Percentiles rank a stretch among this genome's conserved stretches.
Evolutionary conservation across 1,140 invertebrate species (phyloP).

Genomic region (Drosophila guanche): DNA sequence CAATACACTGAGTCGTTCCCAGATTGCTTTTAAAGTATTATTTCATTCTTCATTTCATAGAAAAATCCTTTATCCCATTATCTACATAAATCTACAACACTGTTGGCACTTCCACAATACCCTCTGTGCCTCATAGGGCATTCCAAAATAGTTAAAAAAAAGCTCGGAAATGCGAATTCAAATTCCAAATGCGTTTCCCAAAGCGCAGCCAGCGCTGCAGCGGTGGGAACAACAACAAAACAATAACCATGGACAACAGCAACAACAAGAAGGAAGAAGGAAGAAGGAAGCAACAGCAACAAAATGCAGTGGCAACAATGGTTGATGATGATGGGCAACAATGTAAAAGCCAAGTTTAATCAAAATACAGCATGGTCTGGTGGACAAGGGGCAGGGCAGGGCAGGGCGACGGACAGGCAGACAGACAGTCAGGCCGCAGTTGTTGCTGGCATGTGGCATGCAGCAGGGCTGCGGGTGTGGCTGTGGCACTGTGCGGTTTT

Average conservation of each 20-base stretch:
- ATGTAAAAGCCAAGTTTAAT: conserved; percentile 79
- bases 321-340: conserved; percentile 30
- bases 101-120: too few species aligned
- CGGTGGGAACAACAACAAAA: conserved; percentile 22
- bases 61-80: too few species aligned
- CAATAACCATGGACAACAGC: conserved; percentile 17
- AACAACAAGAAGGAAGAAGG: conserved; percentile 4
- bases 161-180: conserved; percentile 14
- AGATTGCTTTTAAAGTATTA: too few species aligned
- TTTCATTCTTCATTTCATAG: too few species aligned
- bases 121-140: too few species aligned
- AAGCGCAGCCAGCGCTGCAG: not conserved
- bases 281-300: conserved; percentile 16
- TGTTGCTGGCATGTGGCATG: conserved; percentile 23
- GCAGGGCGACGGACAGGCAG: too few species aligned
- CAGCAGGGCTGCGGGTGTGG: conserved; percentile 12
- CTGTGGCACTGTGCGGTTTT: conserved; percentile 11
- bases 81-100: too few species aligned
- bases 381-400: conserved; percentile 17
- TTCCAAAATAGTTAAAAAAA: conserved; percentile 1
- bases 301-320: conserved; percentile 51
- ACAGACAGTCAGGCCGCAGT: not conserved
- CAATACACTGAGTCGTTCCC: too few species aligned
- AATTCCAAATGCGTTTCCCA: conserved; percentile 48
- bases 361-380: conserved; percentile 58